These are phyloP conservation scores for Trichopoda pennipes DNA, from an alignment of 2,888 invertebrate genomes.

Conservation along the genomic window DNA sequence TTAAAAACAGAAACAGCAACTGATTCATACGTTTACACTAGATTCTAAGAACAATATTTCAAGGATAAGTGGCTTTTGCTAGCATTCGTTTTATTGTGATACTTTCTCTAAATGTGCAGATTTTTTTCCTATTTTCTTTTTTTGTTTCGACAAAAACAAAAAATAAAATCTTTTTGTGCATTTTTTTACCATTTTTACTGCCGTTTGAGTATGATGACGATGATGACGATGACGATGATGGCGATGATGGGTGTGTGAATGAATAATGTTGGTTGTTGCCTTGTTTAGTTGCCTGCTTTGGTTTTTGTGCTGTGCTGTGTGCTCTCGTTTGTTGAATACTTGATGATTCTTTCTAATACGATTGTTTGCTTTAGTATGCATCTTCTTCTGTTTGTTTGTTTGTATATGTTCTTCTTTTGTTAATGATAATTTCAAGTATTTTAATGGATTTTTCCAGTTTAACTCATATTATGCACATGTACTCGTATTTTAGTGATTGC, in stretches of 20 bases:
- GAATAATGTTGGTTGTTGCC: constrained; percentile 36
- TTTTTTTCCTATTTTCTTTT: constrained; percentile 5
- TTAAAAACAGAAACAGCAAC: constrained; percentile 24
- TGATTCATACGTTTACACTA: constrained; percentile 19
- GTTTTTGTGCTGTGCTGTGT: constrained; percentile 29
- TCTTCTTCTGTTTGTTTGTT: not conserved
- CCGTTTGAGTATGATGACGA: constrained; percentile 8
- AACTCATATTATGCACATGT: constrained; percentile 1
- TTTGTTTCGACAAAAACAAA: constrained; percentile 15
- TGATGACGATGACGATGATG: not conserved
- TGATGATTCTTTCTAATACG: constrained; percentile 39
- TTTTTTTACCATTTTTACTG: constrained; percentile 55
- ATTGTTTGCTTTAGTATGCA: constrained; percentile 20
- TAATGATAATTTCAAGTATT: constrained; percentile 66
- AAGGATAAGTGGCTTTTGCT: constrained; percentile 69
- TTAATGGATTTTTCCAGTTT: constrained; percentile 66
- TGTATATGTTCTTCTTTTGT: constrained; percentile 25
- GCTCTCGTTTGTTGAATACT: constrained; percentile 44
- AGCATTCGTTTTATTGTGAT: constrained; percentile 59
- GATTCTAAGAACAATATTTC: constrained; percentile 51
- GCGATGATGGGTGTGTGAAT: constrained; percentile 21
- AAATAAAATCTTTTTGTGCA: constrained; percentile 48
- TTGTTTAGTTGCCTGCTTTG: constrained; percentile 52
- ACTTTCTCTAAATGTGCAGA: constrained; percentile 39
- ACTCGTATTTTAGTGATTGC: constrained; percentile 39